Base-by-base conservation (phyloP, 2,113 vertebrate species). In the Tapirus terrestris region DNA sequence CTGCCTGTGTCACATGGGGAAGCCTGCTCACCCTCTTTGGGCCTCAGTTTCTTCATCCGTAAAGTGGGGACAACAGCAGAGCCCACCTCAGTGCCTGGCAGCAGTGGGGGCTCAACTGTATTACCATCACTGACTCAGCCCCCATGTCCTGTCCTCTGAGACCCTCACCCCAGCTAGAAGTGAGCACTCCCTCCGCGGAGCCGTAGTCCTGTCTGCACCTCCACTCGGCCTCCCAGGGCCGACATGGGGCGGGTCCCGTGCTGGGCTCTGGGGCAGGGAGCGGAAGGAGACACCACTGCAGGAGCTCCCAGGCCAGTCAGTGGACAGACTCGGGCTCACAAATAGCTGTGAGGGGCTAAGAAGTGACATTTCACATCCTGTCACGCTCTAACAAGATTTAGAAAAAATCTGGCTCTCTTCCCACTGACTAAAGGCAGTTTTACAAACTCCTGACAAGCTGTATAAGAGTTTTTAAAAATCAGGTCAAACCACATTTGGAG, bases 321-420 rank as follows among this genome's bases (percentile, higher is more conserved):
- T 75, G 48, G 61, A 89, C 18, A 79, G 92, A 87, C 51, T 29
- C 3, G 12, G 33, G 84, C 56, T 93, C 67, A 76, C 65, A 93
- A 79, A 82, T 2, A 81, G 72, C 58, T 53, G 27, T 10, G 53
- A 70, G 73, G 63, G 67, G 45, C 60, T 75, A 36, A 61, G 43
- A 76, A 80, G 70, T 77, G 75, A 92, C 60, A 96, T 95, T 97
- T 95, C n/a, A 89, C 29, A 91, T 85, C 85, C 87, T 94, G 67
- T 94, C 85, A 96, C n/a, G 73, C 5, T 76, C 45, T 73, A 72
- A 70, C 76, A 73, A 75, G 85, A 76, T 70, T 43, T 16, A 53
- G 51, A 53, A 53, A 13, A 4, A 86, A 87, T 84, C 81, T 97
- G 94, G 80, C 88, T 96, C 73, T 86, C 63, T 91, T 81, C 89